Percentiles rank a stretch among this genome's conserved stretches.
Conservation (phyloP, 2,797 vertebrate species). For the Parauchenoglanis punctatus region DNA sequence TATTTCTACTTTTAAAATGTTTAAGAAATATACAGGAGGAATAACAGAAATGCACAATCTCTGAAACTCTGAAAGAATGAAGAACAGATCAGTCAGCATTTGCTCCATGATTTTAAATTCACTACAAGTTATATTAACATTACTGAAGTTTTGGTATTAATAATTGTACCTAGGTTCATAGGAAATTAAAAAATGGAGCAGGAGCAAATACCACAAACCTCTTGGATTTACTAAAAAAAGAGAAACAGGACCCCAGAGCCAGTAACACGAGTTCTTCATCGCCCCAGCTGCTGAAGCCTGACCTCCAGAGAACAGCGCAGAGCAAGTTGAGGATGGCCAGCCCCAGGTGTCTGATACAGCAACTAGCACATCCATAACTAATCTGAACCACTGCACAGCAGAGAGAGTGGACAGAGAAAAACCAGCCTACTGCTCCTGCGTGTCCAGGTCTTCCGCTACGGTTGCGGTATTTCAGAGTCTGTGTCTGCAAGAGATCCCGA, state of each 20-base stretch:
- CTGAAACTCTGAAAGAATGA: not conserved
- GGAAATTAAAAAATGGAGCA: not conserved
- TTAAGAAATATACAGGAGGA: too few relatives aligned
- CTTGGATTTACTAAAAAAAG: not conserved
- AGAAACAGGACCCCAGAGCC: not conserved
- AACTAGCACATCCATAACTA: not conserved
- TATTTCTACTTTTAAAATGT: not conserved
- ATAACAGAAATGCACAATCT: too few relatives aligned
- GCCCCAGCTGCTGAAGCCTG: not conserved
- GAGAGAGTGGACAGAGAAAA: not conserved
- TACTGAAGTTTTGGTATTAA: not conserved
- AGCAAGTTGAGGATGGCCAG: not conserved
- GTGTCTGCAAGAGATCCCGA: not conserved
- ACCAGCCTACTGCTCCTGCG: not conserved
- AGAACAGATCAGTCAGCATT: not conserved
- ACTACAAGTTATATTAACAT: not conserved
- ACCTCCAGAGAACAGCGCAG: not conserved
- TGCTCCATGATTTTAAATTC: not conserved
- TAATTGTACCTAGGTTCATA: not conserved
- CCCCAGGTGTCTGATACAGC: not conserved
- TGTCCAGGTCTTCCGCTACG: not conserved
- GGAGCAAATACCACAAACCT: not conserved
- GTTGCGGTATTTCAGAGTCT: not conserved
- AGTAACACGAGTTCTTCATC: not conserved
- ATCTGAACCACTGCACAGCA: not conserved